A percentile compares a stretch with the other conserved stretches of the same genome.
phyloP scores from a whole-genome alignment of 23 tunicate genomes.

The Diplosoma virens region DNA sequence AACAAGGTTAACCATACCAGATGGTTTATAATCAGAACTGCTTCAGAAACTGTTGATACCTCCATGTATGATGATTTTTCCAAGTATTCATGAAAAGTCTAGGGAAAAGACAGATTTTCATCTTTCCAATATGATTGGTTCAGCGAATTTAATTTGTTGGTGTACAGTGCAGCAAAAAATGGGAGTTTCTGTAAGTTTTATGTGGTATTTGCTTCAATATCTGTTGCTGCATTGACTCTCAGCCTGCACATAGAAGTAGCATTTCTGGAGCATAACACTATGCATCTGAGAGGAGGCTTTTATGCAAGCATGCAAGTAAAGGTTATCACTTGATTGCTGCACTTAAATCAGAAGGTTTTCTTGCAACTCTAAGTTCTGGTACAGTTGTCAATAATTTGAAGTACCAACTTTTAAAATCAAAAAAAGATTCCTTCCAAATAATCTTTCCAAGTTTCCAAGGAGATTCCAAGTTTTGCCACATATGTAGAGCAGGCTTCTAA shows the following conservation, averaged over 20 bases:
- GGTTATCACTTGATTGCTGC: constrained; percentile 41
- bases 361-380: constrained; percentile 23
- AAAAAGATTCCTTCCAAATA: constrained; percentile 15
- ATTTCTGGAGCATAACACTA: constrained; percentile 1
- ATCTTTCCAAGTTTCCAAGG: neutral
- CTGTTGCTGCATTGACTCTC: constrained; percentile 22
- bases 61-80: constrained; percentile 1
- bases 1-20: constrained; percentile 16
- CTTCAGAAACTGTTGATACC: constrained; percentile 18
- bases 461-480: neutral
- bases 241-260: constrained; percentile 6
- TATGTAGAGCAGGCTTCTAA: neutral
- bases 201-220: neutral
- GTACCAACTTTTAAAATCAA: neutral
- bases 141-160: neutral
- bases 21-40: constrained; percentile 7
- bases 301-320: constrained; percentile 29
- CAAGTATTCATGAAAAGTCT: constrained; percentile 4
- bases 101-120: constrained; percentile 16
- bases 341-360: neutral
- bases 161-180: neutral
- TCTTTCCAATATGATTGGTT: constrained; percentile 1
- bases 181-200: constrained; percentile 5
- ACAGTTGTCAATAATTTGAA: constrained; percentile 12
- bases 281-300: constrained; percentile 22